Percentiles rank a stretch among this genome's conserved stretches.
Conservation (phyloP, 1,140 invertebrate genomes). For the Temnothorax nylanderi region DNA sequence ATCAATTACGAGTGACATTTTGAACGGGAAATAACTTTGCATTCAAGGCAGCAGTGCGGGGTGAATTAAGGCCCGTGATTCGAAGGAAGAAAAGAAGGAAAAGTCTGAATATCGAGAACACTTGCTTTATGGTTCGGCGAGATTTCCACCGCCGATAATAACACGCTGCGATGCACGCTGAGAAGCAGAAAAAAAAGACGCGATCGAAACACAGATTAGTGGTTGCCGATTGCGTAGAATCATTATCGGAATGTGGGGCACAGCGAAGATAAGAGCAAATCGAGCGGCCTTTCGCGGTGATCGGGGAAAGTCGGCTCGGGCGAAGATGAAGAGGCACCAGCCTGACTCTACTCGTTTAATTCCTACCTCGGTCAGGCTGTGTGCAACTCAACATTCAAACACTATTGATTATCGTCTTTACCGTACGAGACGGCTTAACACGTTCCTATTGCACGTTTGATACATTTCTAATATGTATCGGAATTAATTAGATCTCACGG, state of each 20-base stretch:
- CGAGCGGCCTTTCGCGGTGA: slow-evolving; percentile 14
- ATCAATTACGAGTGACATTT: slow-evolving; percentile 30
- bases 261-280: slow-evolving; percentile 23
- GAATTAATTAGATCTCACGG: slow-evolving; percentile 30
- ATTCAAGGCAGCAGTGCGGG: background rate
- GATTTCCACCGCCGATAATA: slow-evolving; percentile 49
- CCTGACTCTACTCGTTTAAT: slow-evolving; percentile 21
- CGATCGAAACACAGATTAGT: slow-evolving; percentile 46
- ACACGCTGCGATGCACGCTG: background rate
- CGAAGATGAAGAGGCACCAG: slow-evolving; percentile 29
- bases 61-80: slow-evolving; percentile 26
- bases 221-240: slow-evolving; percentile 27
- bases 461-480: slow-evolving; percentile 28
- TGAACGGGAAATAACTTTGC: slow-evolving; percentile 8
- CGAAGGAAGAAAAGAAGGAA: slow-evolving; percentile 12
- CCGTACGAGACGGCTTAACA: background rate
- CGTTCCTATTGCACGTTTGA: slow-evolving; percentile 19
- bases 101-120: background rate
- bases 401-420: slow-evolving; percentile 12
- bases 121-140: slow-evolving; percentile 23
- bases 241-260: slow-evolving; percentile 45
- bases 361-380: background rate
- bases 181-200: background rate
- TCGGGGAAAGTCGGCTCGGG: slow-evolving; percentile 21
- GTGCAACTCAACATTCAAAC: background rate